phyloP scores from a whole-genome alignment of 2,888 invertebrate genomes.

The Tryphoninae sp. region DNA sequence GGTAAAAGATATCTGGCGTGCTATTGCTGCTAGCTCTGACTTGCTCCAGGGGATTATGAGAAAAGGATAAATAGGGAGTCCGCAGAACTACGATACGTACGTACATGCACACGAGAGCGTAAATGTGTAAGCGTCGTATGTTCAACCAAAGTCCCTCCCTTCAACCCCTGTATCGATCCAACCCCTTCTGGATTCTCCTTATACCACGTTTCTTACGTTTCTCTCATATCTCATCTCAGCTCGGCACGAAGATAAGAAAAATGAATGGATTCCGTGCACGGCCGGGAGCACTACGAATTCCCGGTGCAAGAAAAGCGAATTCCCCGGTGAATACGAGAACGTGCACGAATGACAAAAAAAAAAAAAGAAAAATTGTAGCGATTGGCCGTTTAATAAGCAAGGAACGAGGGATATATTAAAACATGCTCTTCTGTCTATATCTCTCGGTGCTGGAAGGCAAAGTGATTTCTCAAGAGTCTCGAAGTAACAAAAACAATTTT shows the following conservation, averaged over 20 bases:
- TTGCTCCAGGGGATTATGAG: slow-evolving; percentile 49
- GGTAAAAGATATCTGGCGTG: slow-evolving; percentile 37
- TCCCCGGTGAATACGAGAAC: slow-evolving; percentile 1
- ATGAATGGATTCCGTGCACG: slow-evolving; percentile 49
- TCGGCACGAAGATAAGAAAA: slow-evolving; percentile 48
- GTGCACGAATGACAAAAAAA: neutral
- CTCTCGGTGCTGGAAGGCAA: no score
- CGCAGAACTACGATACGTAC: slow-evolving; percentile 18
- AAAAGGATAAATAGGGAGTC: slow-evolving; percentile 58
- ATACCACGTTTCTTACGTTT: slow-evolving; percentile 34
- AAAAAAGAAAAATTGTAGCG: neutral
- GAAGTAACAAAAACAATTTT: no score
- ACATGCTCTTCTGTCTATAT: no score
- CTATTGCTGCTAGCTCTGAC: slow-evolving; percentile 30
- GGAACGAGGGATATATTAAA: neutral
- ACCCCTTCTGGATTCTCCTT: slow-evolving; percentile 18
- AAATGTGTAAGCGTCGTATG: neutral
- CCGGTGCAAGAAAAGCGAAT: slow-evolving; percentile 36
- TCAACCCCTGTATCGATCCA: slow-evolving; percentile 33
- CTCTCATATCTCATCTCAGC: slow-evolving; percentile 42
- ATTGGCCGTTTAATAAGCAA: slow-evolving; percentile 9
- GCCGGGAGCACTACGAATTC: slow-evolving; percentile 23
- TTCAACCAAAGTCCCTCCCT: slow-evolving; percentile 14
- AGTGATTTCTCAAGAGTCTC: no score
- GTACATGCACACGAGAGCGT: neutral